Conservation (phyloP, 2,888 invertebrate genomes). For the Oeneis ivallda region DNA sequence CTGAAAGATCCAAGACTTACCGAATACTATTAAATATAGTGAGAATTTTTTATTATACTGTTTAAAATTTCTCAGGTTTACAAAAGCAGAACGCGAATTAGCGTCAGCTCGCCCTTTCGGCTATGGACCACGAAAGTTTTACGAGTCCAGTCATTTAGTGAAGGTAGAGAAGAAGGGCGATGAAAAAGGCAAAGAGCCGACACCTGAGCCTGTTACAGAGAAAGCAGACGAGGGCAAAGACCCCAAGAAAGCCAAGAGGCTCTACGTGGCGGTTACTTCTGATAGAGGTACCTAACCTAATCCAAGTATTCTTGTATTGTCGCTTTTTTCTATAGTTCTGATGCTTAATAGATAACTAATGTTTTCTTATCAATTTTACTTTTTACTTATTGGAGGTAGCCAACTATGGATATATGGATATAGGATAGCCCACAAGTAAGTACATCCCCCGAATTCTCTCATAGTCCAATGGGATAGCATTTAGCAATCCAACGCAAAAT, state of each 20-base stretch:
- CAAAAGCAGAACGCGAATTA: slow-evolving; percentile 87
- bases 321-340: no score
- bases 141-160: slow-evolving; percentile 65
- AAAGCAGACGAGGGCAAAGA: slow-evolving; percentile 48
- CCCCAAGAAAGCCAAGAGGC: slow-evolving; percentile 52
- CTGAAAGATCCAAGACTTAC: no score
- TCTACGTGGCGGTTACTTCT: slow-evolving; percentile 87
- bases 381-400: no score
- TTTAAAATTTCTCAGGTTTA: slow-evolving; percentile 80
- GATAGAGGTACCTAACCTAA: slow-evolving; percentile 85
- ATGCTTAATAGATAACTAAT: no score
- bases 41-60: no score
- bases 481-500: no score
- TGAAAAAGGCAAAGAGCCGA: slow-evolving; percentile 50
- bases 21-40: no score
- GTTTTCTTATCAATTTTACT: no score
- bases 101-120: slow-evolving; percentile 87
- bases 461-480: no score
- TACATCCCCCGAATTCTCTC: no score
- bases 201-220: slow-evolving; percentile 71
- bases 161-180: slow-evolving; percentile 49
- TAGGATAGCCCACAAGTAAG: no score
- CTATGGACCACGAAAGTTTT: slow-evolving; percentile 85
- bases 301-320: neutral
- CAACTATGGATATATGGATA: no score